Percentiles rank a stretch among this genome's conserved stretches.
Conservation (phyloP, 2,888 invertebrate species). For the Pheosia tremula region DNA sequence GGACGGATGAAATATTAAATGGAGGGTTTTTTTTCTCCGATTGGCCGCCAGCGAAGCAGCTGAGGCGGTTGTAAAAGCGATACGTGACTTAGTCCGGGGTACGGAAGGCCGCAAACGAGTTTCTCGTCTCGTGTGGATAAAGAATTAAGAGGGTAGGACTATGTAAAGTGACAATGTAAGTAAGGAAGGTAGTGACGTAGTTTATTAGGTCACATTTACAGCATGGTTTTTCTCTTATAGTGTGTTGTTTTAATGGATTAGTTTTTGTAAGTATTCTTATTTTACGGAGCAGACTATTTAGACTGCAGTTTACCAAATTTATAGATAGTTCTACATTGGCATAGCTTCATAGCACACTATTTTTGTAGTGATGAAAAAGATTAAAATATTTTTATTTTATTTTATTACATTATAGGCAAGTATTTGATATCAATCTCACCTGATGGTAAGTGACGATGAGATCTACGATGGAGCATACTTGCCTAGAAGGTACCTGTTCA, state of each 20-base stretch:
- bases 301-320: too few relatives aligned
- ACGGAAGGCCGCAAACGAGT: slow-evolving; percentile 7
- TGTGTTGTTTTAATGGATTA: background rate
- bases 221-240: background rate
- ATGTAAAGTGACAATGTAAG: background rate
- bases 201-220: background rate
- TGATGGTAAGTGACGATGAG: too few relatives aligned
- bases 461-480: too few relatives aligned
- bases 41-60: slow-evolving; percentile 68
- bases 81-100: slow-evolving; percentile 62
- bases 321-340: too few relatives aligned
- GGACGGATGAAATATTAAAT: slow-evolving; percentile 64
- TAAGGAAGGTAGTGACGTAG: background rate
- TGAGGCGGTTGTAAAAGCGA: slow-evolving; percentile 77
- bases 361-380: too few relatives aligned
- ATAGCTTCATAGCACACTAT: too few relatives aligned
- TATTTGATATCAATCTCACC: too few relatives aligned
- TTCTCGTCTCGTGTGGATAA: slow-evolving; percentile 7
- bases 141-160: slow-evolving; percentile 6
- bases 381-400: too few relatives aligned
- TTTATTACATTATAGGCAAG: too few relatives aligned
- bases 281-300: too few relatives aligned
- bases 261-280: too few relatives aligned
- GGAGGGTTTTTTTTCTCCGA: slow-evolving; percentile 59
- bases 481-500: too few relatives aligned